Conservation (phyloP, 2,113 vertebrate species). For the Saimiri boliviensis region DNA sequence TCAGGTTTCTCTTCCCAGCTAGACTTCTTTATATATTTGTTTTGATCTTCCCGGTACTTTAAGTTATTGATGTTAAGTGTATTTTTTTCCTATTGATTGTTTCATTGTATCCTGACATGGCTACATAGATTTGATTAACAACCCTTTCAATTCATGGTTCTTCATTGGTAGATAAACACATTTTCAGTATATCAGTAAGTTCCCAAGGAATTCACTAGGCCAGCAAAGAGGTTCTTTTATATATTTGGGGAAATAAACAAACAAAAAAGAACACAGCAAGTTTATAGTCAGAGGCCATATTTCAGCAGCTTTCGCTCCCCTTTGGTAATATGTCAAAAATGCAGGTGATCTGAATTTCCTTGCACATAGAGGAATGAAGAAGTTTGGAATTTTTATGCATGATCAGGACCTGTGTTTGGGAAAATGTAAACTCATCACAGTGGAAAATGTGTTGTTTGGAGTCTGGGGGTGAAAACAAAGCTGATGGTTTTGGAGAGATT, state of each 20-base stretch:
- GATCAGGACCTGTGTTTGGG: slow-evolving; percentile 90
- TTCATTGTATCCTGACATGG: slow-evolving; percentile 75
- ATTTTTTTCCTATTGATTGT: slow-evolving; percentile 79
- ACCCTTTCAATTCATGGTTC: slow-evolving; percentile 63
- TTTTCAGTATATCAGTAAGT: slow-evolving; percentile 82
- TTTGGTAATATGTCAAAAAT: slow-evolving; percentile 84
- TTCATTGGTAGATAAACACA: slow-evolving; percentile 78
- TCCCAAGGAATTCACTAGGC: slow-evolving; percentile 79
- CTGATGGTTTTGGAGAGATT: slow-evolving; percentile 92
- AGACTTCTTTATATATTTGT: slow-evolving; percentile 66
- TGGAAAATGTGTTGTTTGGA: slow-evolving; percentile 94
- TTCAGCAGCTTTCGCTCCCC: slow-evolving; percentile 84
- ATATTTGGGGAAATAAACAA: slow-evolving; percentile 55
- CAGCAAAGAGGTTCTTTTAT: slow-evolving; percentile 58
- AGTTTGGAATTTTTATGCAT: slow-evolving; percentile 91
- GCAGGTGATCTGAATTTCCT: slow-evolving; percentile 90
- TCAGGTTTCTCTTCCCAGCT: slow-evolving; percentile 66
- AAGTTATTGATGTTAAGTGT: slow-evolving; percentile 75
- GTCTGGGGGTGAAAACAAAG: slow-evolving; percentile 93
- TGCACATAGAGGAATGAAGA: slow-evolving; percentile 85
- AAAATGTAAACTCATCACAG: slow-evolving; percentile 92
- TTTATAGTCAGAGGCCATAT: slow-evolving; percentile 77
- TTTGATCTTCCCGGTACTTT: slow-evolving; percentile 58
- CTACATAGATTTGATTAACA: slow-evolving; percentile 78
- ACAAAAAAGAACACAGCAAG: slow-evolving; percentile 72